Base-by-base conservation (phyloP, 2,797 vertebrate species). In the Chrosomus eos region DNA sequence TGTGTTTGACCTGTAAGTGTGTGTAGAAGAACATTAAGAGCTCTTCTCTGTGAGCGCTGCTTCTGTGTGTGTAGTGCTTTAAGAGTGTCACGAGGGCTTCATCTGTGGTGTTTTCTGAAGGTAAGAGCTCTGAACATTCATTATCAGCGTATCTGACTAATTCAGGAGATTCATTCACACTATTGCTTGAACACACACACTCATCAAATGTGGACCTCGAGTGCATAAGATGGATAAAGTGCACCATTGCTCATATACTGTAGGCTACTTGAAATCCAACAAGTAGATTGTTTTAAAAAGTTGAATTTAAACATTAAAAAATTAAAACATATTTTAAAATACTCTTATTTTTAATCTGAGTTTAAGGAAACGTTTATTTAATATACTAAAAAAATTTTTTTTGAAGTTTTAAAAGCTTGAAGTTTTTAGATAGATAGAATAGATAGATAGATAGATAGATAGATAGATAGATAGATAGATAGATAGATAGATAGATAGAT, bases 161-260 rank as follows among this genome's bases (percentile, higher is more conserved):
- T 79, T 70, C 8, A 26, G 48, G 33, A 40, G 36, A 77, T 77
- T 78, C 72, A 76, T 76, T 75, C 60, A 75, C 71, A 75, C 68
- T 33, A 33, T 82, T 73, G 70, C 70, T 48, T 3, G 5, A 62
- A 82, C 38, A 62, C 70, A 80, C 60, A 82, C 7, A 14, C 21
- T 75, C 11, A 55, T 53, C 31, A 36, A 18, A 67, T 26, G 45
- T 81, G 66, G 28, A 28, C 33, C 2, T 43, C 14, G 1, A 31
- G 21, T 31, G 53, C 51, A 38, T 18, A 28, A 45, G n/a, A 26
- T 40, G 28, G 13, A 68, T n/a, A 26, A 80, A 80, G 74, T 26
- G 36, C 9, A 11, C n/a, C 1, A 28, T 58, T 53, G 45, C 72
- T 33, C 40, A 71, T 18, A 9, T 28, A 45, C n/a, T n/a, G n/a